phyloP scores from a whole-genome alignment of 2,797 vertebrate species.

The Nothura maculosa region DNA sequence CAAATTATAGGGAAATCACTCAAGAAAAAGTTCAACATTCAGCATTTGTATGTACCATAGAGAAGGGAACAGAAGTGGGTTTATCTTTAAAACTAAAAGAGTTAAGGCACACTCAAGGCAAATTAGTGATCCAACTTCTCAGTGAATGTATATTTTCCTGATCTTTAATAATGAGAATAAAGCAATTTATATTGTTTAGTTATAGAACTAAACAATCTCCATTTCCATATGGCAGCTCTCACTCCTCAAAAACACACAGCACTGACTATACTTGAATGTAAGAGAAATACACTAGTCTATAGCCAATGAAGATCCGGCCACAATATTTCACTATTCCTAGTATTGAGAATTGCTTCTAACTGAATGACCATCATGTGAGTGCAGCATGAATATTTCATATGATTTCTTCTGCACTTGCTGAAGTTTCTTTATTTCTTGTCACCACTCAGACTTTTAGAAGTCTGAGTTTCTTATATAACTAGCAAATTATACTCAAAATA shows the following conservation, averaged over 20 bases:
- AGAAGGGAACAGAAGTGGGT: not conserved
- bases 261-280: not conserved
- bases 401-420: not conserved
- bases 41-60: not conserved
- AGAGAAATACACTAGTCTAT: not conserved
- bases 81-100: not conserved
- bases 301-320: not conserved
- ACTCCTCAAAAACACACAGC: not conserved
- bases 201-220: accelerated
- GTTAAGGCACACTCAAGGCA: not conserved
- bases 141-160: not conserved
- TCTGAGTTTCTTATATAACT: not conserved
- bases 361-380: not conserved
- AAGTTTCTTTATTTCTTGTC: not conserved
- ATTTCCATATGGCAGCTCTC: not conserved
- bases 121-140: not conserved
- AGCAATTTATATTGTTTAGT: not conserved
- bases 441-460: not conserved
- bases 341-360: not conserved
- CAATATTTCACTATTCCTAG: not conserved
- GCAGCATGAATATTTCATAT: not conserved
- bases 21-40: not conserved
- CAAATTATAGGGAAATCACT: not conserved
- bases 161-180: not conserved
- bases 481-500: not conserved